phyloP scores from a whole-genome alignment of 2,797 vertebrate species.

The Gorsachius magnificus region DNA sequence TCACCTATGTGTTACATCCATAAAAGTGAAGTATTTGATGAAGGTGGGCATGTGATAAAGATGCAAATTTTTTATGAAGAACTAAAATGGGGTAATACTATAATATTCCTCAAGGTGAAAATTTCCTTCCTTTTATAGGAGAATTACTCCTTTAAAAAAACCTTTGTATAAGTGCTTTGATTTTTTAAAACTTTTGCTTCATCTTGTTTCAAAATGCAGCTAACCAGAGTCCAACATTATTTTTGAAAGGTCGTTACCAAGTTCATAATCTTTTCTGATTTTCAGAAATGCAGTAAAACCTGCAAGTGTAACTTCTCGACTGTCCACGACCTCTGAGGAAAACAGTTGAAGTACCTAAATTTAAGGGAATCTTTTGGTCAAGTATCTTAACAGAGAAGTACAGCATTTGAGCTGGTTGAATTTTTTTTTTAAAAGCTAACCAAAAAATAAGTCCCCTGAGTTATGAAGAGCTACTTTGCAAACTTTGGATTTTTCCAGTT shows the following conservation, averaged over 20 bases:
- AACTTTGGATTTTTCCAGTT: neutral
- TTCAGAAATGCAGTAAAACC: neutral
- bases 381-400: neutral
- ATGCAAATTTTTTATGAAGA: neutral
- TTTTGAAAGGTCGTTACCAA: neutral
- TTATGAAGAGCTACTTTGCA: neutral
- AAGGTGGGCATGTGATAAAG: neutral
- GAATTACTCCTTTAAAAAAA: neutral
- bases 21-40: neutral
- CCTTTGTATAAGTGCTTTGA: neutral
- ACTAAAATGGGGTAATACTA: neutral
- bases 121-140: neutral
- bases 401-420: neutral
- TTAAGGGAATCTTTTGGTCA: neutral
- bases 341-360: neutral
- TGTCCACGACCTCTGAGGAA: neutral
- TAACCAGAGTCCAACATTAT: neutral
- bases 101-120: neutral
- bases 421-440: neutral
- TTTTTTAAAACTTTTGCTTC: neutral
- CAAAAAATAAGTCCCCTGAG: neutral
- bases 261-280: neutral
- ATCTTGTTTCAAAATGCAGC: neutral
- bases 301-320: neutral
- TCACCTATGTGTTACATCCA: accelerated